A percentile compares a stretch with the other conserved stretches of the same genome.
phyloP scores from a whole-genome alignment of 2,113 vertebrate genomes.

The Lagopus muta region DNA sequence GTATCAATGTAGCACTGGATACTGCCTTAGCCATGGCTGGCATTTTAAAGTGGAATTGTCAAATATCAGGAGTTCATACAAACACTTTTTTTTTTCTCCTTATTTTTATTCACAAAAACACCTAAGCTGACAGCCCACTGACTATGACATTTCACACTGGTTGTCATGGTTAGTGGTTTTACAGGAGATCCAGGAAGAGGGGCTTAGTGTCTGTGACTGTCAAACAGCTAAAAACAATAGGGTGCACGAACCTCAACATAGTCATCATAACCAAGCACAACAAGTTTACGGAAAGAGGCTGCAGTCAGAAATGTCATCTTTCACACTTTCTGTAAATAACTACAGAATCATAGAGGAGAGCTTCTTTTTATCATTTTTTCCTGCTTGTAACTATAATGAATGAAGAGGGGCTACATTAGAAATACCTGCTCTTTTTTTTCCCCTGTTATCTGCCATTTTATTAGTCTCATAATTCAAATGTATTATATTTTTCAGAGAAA shows the following conservation, averaged over 20 bases:
- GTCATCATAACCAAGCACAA: neutral
- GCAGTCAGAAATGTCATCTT: neutral
- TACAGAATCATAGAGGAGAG: neutral
- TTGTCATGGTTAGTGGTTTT: neutral
- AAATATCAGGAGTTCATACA: neutral
- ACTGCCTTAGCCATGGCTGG: neutral
- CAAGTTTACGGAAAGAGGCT: neutral
- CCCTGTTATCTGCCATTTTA: neutral
- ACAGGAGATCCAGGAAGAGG: neutral
- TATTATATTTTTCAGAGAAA: neutral
- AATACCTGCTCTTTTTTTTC: neutral
- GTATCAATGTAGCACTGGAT: neutral
- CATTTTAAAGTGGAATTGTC: neutral
- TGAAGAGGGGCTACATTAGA: neutral
- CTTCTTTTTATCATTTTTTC: neutral
- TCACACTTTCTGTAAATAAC: neutral
- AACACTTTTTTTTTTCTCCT: neutral
- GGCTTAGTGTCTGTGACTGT: neutral
- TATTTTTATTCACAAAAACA: neutral
- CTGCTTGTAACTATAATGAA: neutral
- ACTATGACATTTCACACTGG: neutral
- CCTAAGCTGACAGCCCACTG: neutral
- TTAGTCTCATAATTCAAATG: neutral
- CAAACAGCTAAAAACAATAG: neutral
- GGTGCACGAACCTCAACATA: neutral